Base-by-base conservation (phyloP, 2,888 invertebrate genomes). In the Conistra vaccinii region DNA sequence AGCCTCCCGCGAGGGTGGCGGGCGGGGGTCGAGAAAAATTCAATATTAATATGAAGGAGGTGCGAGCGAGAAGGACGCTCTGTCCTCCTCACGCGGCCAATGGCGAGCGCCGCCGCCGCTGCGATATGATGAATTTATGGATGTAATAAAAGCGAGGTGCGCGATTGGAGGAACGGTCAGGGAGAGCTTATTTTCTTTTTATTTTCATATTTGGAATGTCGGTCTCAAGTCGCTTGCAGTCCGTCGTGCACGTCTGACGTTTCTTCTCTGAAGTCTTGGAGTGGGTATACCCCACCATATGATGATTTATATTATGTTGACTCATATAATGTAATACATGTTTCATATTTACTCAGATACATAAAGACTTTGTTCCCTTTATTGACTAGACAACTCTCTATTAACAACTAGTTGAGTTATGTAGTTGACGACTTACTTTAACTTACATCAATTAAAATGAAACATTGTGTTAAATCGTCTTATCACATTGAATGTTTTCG, bases 101-200 rank as follows among this genome's bases (percentile, higher is more conserved):
- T 97, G 96, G 97, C 95, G 95, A 96, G 94, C 93, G 90, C 92
- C 92, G 94, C 93, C 92, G 94, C 92, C 92, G 93, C 93, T 96
- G 95, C 96, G 97, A 97, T 97, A 97, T 97, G 97, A 97, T 97
- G 97, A 97, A 98, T 98, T 98, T 98, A 98, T 98, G 98, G 97
- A 98, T 97, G 97, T 98, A 98, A 98, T 97, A 97, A 97, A 97
- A 97, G 96, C 96, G 96, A 95, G 96, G 96, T 96, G 95, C 96
- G 97, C 97, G 97, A 97, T 97, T 97, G 97, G 97, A 96, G 96
- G 97, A 96, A 87, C 93, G 94, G 94, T 92, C 94, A 95, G 93
- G 92, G 94, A 92, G 94, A 94, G 95, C 95, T 96, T 96, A 96
- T 96, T 96, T 96, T 96, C 96, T 96, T 96, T 96, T 96, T 96